These are phyloP conservation scores for Lasioglossum figueresi DNA, from an alignment of 2,888 invertebrate species.

Conservation along the genomic window DNA sequence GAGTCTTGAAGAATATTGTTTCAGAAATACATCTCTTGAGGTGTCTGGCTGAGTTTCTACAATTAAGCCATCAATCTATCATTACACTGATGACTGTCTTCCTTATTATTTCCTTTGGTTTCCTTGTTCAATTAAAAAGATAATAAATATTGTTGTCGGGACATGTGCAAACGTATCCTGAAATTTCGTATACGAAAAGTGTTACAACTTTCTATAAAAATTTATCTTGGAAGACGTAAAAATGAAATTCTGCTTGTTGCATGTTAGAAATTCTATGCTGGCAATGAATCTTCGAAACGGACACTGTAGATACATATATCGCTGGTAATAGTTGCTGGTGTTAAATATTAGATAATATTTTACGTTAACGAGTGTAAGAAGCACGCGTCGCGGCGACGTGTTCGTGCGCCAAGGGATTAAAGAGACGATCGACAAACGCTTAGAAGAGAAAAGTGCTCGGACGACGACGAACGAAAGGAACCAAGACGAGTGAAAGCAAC, in stretches of 20 bases:
- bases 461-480: background rate
- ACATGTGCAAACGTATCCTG: background rate
- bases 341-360: background rate
- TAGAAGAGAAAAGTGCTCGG: background rate
- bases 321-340: background rate
- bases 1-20: background rate
- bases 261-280: too few species aligned
- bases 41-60: background rate
- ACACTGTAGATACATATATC: too few species aligned
- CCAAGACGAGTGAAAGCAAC: slow-evolving; percentile 74
- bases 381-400: background rate
- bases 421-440: background rate
- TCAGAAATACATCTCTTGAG: background rate
- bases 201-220: too few species aligned
- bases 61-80: background rate
- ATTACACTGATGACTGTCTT: background rate
- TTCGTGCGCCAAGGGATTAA: background rate
- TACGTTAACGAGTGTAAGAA: background rate
- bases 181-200: background rate
- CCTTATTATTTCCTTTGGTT: background rate
- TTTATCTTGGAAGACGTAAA: too few species aligned
- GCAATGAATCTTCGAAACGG: too few species aligned
- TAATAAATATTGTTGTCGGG: too few species aligned
- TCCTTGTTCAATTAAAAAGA: too few species aligned
- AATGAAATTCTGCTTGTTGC: too few species aligned